phyloP scores from a whole-genome alignment of 2,888 invertebrate species.

The Leistus spinibarbis region DNA sequence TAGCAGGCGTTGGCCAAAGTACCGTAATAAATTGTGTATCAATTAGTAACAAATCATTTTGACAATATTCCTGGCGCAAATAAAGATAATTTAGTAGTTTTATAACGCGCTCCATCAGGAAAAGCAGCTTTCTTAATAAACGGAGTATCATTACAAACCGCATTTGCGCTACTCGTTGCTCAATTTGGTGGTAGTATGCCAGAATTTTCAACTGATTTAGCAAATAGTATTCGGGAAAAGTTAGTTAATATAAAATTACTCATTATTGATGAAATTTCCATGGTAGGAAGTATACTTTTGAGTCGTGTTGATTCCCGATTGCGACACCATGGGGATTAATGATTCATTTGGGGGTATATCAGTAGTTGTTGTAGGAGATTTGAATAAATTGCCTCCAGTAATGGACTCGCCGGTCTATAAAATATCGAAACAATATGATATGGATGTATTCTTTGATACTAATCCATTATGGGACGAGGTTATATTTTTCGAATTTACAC shows the following conservation, averaged over 20 bases:
- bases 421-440: neutral
- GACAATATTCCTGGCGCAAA: too few species aligned
- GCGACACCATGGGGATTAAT: too few species aligned
- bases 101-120: conserved; percentile 41
- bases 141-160: conserved; percentile 44
- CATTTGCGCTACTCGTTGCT: conserved; percentile 43
- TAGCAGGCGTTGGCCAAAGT: conserved; percentile 47
- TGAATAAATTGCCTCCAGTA: too few species aligned
- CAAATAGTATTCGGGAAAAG: too few species aligned
- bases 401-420: too few species aligned
- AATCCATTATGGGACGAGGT: conserved; percentile 13
- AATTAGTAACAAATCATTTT: too few species aligned
- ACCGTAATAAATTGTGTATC: conserved; percentile 42
- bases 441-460: conserved; percentile 1
- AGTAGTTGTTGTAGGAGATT: too few species aligned
- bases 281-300: too few species aligned
- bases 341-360: too few species aligned
- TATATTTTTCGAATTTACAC: conserved; percentile 3
- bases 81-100: conserved; percentile 40
- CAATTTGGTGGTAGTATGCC: conserved; percentile 28
- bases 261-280: too few species aligned
- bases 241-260: too few species aligned
- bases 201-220: conserved; percentile 21
- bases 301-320: too few species aligned
- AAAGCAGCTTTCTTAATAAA: conserved; percentile 44